These are phyloP conservation scores for Cylloceria caligata DNA, from an alignment of 2,888 invertebrate genomes.

Conservation along the genomic window DNA sequence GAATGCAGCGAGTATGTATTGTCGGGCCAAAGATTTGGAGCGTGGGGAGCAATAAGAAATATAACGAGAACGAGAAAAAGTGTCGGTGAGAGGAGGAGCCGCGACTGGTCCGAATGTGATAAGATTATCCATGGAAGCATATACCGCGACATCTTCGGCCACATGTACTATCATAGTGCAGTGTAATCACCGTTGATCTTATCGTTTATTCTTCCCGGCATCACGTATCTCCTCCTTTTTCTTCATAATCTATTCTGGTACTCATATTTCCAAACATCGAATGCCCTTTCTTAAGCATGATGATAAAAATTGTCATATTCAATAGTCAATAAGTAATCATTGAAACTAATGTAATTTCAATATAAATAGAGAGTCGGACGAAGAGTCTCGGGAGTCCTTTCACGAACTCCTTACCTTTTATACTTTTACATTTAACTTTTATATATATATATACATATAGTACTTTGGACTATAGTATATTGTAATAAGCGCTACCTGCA, in stretches of 20 bases:
- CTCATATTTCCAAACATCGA: neutral
- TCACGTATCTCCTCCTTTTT: slow-evolving; percentile 31
- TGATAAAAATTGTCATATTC: neutral
- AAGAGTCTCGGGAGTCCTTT: slow-evolving; percentile 24
- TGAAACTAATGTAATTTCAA: neutral
- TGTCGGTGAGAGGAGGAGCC: neutral
- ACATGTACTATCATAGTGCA: slow-evolving; percentile 14
- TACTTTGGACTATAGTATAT: neutral
- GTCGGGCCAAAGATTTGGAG: neutral
- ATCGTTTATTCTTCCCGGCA: slow-evolving; percentile 35
- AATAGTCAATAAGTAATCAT: no score
- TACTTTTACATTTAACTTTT: neutral
- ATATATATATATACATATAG: neutral
- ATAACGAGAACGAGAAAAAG: slow-evolving; percentile 1
- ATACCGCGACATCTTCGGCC: slow-evolving; percentile 35
- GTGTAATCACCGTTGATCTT: slow-evolving; percentile 34
- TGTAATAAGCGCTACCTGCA: slow-evolving; percentile 49
- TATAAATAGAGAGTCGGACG: neutral
- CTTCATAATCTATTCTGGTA: neutral
- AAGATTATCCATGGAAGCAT: slow-evolving; percentile 45
- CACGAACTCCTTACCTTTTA: slow-evolving; percentile 40
- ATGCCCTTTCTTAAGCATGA: neutral
- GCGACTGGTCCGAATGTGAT: slow-evolving; percentile 22
- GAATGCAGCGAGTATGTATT: neutral
- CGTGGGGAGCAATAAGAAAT: neutral